Evolutionary conservation across 2,888 invertebrate genomes (phyloP).

Genomic region (Cenopis cana): DNA sequence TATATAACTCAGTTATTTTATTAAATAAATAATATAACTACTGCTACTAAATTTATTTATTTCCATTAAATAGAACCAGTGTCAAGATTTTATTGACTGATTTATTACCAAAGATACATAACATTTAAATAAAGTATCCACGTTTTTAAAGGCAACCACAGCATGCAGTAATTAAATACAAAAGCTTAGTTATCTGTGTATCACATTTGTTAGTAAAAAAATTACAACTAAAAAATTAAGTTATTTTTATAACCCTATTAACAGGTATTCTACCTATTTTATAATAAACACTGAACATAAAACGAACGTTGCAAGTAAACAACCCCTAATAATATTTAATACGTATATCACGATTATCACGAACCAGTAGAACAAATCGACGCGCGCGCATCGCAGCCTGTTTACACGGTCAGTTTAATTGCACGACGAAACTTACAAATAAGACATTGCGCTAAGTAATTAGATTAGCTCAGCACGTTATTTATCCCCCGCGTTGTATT

Average conservation of each 20-base stretch:
- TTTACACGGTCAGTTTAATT: conserved; percentile 64
- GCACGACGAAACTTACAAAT: conserved; percentile 77
- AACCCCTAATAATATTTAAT: conserved; percentile 9
- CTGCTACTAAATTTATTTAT: no score
- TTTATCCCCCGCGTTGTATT: conserved; percentile 51
- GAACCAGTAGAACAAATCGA: conserved; percentile 56
- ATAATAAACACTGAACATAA: not conserved
- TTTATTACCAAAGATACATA: not conserved
- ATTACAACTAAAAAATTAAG: not conserved
- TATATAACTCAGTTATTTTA: no score
- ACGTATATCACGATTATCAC: conserved; percentile 13
- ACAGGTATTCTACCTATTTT: not conserved
- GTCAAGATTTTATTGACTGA: not conserved
- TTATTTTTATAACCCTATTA: not conserved
- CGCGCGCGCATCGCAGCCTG: conserved; percentile 46
- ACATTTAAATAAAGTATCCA: not conserved
- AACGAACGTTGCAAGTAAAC: conserved; percentile 4
- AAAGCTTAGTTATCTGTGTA: not conserved
- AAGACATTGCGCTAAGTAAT: conserved; percentile 83
- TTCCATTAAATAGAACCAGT: not conserved
- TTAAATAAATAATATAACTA: no score
- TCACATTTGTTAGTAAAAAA: no score
- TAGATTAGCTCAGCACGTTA: conserved; percentile 78
- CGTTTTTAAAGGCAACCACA: not conserved
- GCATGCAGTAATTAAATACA: not conserved